Percentiles rank a stretch among this genome's conserved stretches.
Evolutionary conservation across 2,113 vertebrate species (phyloP).

Genomic region (Pseudorasbora parva): DNA sequence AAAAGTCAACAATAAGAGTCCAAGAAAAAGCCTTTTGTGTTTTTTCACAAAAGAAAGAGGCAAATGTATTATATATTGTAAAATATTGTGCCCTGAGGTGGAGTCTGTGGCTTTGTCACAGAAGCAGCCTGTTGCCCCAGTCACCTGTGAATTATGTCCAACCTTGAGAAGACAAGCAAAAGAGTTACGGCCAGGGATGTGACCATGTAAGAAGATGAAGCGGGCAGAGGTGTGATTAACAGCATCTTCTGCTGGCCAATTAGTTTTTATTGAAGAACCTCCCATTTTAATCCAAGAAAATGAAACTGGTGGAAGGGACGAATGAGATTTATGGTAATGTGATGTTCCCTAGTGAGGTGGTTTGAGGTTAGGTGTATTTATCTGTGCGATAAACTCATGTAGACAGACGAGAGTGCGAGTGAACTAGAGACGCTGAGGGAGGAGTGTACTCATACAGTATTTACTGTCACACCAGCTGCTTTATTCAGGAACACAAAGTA

Average conservation of each 20-base stretch:
- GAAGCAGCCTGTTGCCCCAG: conserved; percentile 15
- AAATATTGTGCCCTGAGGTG: conserved; percentile 12
- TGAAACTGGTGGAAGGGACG: not conserved
- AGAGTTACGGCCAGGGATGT: conserved; percentile 32
- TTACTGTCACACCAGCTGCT: conserved; percentile 24
- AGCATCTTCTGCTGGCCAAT: conserved; percentile 20
- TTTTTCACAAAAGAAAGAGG: not conserved
- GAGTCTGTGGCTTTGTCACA: conserved; percentile 26
- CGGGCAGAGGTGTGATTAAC: conserved; percentile 25
- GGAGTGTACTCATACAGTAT: not conserved
- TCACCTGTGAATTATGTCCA: conserved; percentile 45
- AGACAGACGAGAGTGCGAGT: not conserved
- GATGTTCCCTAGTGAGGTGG: not conserved
- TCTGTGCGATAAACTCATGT: not conserved
- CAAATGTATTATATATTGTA: not conserved
- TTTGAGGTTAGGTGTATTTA: conserved; percentile 4
- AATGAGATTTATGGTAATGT: not conserved
- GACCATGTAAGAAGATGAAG: conserved; percentile 9
- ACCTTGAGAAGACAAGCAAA: conserved; percentile 27
- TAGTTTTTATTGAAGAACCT: conserved; percentile 31
- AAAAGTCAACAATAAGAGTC: too few relatives aligned
- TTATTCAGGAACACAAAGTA: not conserved
- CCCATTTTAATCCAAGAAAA: conserved; percentile 27
- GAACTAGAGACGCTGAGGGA: not conserved
- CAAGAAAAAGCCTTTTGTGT: not conserved